Conservation (phyloP, 2,888 invertebrate species). For the Drosophila sordidula region DNA sequence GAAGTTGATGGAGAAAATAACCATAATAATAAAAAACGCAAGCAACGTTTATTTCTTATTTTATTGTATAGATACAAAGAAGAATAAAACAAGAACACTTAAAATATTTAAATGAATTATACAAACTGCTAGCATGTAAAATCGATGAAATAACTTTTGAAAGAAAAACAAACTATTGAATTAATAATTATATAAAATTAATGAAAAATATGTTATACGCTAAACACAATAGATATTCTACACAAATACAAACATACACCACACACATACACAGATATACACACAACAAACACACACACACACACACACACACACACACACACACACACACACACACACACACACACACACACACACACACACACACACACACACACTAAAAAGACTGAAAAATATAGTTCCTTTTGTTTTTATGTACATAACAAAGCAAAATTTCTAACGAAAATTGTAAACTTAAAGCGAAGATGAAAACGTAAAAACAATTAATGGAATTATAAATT, state of each 20-base stretch:
- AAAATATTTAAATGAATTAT: conserved; percentile 74
- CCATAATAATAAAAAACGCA: conserved; percentile 24
- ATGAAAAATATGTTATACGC: conserved; percentile 48
- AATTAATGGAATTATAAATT: conserved; percentile 82
- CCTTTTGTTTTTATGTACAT: conserved; percentile 86
- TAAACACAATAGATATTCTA: conserved; percentile 78
- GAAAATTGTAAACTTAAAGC: conserved; percentile 71
- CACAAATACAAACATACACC: conserved; percentile 40
- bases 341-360: conserved; percentile 65
- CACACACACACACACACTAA: conserved; percentile 79
- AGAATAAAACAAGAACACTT: conserved; percentile 53
- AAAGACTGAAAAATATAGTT: conserved; percentile 86
- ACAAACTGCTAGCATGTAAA: conserved; percentile 59
- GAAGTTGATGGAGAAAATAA: conserved; percentile 7
- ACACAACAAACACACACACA: conserved; percentile 49
- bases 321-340: conserved; percentile 49
- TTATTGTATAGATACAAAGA: conserved; percentile 45
- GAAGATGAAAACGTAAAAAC: conserved; percentile 76
- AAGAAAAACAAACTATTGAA: conserved; percentile 36
- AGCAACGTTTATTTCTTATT: conserved; percentile 39
- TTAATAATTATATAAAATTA: conserved; percentile 39
- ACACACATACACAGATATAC: conserved; percentile 67
- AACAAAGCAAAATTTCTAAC: conserved; percentile 67
- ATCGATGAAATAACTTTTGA: conserved; percentile 41
- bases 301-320: conserved; percentile 59